These are phyloP conservation scores for Melanerpes aurifrons DNA, from an alignment of 2,113 vertebrate genomes.

Conservation along the genomic window DNA sequence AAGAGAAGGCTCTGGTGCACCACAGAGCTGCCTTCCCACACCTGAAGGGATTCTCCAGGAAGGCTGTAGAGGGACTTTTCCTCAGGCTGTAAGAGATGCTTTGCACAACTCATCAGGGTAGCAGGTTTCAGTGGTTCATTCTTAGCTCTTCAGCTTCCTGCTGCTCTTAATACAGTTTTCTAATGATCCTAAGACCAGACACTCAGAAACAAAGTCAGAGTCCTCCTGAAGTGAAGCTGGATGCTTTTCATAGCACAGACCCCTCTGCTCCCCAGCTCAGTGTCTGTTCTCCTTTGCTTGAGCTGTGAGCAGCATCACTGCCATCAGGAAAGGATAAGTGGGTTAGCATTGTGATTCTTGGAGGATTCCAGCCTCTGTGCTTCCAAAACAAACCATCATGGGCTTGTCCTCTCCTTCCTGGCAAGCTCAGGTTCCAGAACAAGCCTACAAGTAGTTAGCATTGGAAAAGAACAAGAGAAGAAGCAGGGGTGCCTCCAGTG, in stretches of 20 bases:
- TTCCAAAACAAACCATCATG: constrained; percentile 50
- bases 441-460: constrained; percentile 11
- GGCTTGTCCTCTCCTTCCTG: background rate
- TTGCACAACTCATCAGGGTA: background rate
- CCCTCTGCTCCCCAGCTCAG: constrained; percentile 5
- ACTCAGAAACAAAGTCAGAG: constrained; percentile 5
- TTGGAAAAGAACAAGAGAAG: constrained; percentile 29
- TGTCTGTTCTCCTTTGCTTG: constrained; percentile 38
- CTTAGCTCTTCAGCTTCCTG: background rate
- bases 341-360: constrained; percentile 59
- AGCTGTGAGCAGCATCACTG: background rate
- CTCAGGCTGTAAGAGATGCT: no score
- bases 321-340: constrained; percentile 37
- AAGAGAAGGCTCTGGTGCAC: no score
- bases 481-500: background rate
- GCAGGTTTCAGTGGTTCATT: background rate
- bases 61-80: no score
- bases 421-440: constrained; percentile 2
- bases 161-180: background rate
- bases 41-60: no score
- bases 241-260: constrained; percentile 9
- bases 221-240: background rate
- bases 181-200: background rate
- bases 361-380: constrained; percentile 8
- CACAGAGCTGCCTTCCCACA: no score